Evolutionary conservation across 1,140 invertebrate genomes (phyloP), one percentile per base, ranked within the genome.

Genomic region (Drosophila oshimai): DNA sequence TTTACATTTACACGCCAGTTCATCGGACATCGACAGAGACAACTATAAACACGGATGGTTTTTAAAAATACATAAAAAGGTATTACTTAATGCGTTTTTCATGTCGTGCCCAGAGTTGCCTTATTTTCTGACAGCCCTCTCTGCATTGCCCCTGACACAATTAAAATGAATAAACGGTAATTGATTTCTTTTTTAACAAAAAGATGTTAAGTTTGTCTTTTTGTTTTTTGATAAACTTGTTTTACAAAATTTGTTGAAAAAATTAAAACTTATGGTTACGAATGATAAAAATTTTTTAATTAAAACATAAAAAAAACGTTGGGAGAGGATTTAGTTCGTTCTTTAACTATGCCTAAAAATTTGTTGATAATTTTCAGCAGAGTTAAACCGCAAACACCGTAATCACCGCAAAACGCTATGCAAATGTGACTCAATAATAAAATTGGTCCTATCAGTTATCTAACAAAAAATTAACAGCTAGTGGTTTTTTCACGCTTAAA

Each of bases 171-270:
- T 62, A 34, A 69, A 73, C 78, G 45, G 53, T 37, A 53, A 79
- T 79, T 79, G 75, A 79, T 79, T 79, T 79, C 79, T n/a, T 79
- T 79, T 53, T n/a, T n/a, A n/a, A n/a, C n/a, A n/a, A n/a, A n/a
- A n/a, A n/a, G n/a, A n/a, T n/a, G n/a, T n/a, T n/a, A n/a, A n/a
- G n/a, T n/a, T n/a, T n/a, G n/a, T n/a, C n/a, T n/a, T n/a, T n/a
- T n/a, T n/a, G n/a, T n/a, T n/a, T n/a, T n/a, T n/a, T n/a, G n/a
- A n/a, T n/a, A n/a, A n/a, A n/a, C n/a, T n/a, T n/a, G n/a, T n/a
- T n/a, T n/a, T n/a, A n/a, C n/a, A n/a, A n/a, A n/a, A n/a, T n/a
- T n/a, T n/a, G n/a, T n/a, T n/a, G n/a, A n/a, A n/a, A n/a, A n/a
- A n/a, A n/a, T n/a, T n/a, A n/a, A n/a, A n/a, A n/a, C n/a, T n/a